Base-by-base conservation (phyloP, 2,113 vertebrate species). In the Rhabdornis inornatus region DNA sequence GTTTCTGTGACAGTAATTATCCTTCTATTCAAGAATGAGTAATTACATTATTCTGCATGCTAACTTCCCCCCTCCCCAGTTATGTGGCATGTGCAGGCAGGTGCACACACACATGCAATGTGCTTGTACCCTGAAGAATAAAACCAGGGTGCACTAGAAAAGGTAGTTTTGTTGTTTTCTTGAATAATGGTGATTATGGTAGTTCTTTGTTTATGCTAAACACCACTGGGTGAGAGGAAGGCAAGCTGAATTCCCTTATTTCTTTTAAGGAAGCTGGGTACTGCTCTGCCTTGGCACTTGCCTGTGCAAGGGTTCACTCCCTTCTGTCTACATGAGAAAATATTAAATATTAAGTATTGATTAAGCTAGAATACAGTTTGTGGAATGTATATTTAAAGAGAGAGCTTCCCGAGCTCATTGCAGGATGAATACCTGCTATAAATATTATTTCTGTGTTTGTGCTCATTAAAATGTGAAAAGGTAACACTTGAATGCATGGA, bases 21-120 rank as follows among this genome's bases (percentile, higher is more conserved):
- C 95, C 94, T 92, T 82, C 86, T 96, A 95, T 96, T 96, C 95
- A 92, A 90, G 90, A 92, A 85, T 93, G 94, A 97, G 94, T 95
- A 97, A 95, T 89, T 94, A 75, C 95, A 93, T 96, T 94, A 95
- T 90, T 94, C 88, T 95, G 93, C 95, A 94, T 87, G 56, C 84
- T 93, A 81, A 83, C 74, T 86, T 87, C 49, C 55, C 74, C 86
- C 50, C 14, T 83, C 44, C 18, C 65, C 16, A 10, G 81, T 74
- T 83, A 53, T 37, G 85, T 72, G 88, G 60, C 19, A 66, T 94
- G 70, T 47, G 75, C 89, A 92, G 85, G 92, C 64, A 80, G 31
- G 52, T 50, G 50, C 77, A 61, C n/a, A 55, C 53, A 52, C 53
- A 74, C 39, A 31, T 24, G 3, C 30, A 23, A 4, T 20, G 23